Evolutionary conservation across 1,140 invertebrate genomes (phyloP), one percentile per base, ranked within the genome.

Genomic region (Pristionchus pacificus): DNA sequence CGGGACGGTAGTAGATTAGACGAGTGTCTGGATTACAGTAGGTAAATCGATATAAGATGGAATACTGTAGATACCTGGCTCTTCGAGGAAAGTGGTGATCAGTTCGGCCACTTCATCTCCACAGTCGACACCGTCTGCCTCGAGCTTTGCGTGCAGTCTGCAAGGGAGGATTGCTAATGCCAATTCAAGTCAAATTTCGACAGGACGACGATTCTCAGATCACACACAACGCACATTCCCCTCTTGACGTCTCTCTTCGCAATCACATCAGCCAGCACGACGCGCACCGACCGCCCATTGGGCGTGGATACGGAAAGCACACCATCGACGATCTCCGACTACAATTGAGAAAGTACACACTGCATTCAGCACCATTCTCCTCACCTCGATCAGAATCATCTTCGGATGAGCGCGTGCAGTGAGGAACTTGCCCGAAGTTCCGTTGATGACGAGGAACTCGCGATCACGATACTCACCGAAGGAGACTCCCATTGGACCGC

Each of bases 41-140:
- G 29, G n/a, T 28, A 24, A 65, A 32, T 75, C 25, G 30, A 60
- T 24, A 29, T 14, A 15, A 13, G 28, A 28, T 15, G 15, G 13
- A 33, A 14, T 33, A 32, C n/a, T n/a, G 13, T 65, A n/a, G n/a
- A 65, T 14, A 19, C 29, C 29, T 19, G 15, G 6, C 24, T 74
- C 49, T 29, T 32, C 71, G 3, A 72, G 29, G 33, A 64, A 75
- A 24, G 73, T 58, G n/a, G 55, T 32, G 10, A 73, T 29, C 60
- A 73, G 31, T 55, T 14, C 27, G 6, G 2, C 25, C 10, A 73
- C 38, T 19, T 14, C 57, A 32, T 74, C 55, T 25, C 71, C 71
- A 60, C 71, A 72, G 59, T 72, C 71, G 27, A 72, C 30, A n/a
- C 70, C 71, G 24, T 72, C 71, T 60, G 57, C 38, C n/a, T 57